Evolutionary conservation across 2,888 invertebrate species (phyloP).

Genomic region (Idaea straminata): DNA sequence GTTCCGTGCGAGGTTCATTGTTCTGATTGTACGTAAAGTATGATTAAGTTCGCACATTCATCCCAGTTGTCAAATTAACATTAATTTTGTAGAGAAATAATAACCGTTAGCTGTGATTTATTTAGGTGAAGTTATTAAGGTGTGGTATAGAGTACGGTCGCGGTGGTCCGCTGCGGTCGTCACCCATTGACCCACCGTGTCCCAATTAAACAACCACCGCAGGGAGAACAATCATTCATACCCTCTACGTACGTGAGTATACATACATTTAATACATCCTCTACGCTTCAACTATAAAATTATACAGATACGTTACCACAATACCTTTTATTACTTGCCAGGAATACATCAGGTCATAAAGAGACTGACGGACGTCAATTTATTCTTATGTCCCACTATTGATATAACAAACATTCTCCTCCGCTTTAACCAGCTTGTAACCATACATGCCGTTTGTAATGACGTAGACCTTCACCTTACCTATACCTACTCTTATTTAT

Average conservation of each 20-base stretch:
- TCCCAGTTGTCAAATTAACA: constrained; percentile 63
- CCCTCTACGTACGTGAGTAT: constrained; percentile 15
- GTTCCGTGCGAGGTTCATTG: constrained; percentile 43
- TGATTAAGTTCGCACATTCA: constrained; percentile 62
- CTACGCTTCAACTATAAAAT: constrained; percentile 24
- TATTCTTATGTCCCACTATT: not conserved
- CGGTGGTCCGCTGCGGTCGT: constrained; percentile 41
- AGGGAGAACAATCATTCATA: constrained; percentile 45
- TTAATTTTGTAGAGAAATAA: constrained; percentile 54
- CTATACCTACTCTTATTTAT: constrained; percentile 9
- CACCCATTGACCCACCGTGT: constrained; percentile 62
- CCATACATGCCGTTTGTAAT: constrained; percentile 10
- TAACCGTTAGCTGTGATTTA: constrained; percentile 60
- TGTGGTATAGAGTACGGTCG: constrained; percentile 38
- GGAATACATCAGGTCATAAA: not conserved
- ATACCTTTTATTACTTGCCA: not conserved
- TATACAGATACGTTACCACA: constrained; percentile 6
- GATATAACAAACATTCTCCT: not conserved
- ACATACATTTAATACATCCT: constrained; percentile 8
- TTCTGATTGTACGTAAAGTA: constrained; percentile 39
- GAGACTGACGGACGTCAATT: not conserved
- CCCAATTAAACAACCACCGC: constrained; percentile 54
- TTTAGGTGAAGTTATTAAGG: constrained; percentile 59
- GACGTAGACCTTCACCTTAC: constrained; percentile 8
- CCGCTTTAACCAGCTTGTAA: not conserved